phyloP scores from a whole-genome alignment of 2,797 vertebrate species.

The Emydoidea blandingii region DNA sequence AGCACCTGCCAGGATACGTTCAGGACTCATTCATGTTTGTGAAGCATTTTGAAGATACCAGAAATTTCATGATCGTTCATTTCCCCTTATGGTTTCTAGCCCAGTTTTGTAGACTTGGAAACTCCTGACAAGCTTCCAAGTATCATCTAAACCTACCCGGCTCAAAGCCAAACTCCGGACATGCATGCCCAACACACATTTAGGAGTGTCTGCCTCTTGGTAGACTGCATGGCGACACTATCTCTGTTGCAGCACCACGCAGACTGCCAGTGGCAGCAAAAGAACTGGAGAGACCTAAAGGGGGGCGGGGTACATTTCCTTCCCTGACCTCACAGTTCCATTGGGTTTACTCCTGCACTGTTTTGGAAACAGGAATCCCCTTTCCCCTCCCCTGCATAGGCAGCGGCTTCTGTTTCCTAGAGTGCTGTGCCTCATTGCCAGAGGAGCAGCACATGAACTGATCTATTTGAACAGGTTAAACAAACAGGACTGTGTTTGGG shows the following conservation, averaged over 20 bases:
- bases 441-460: slow-evolving; percentile 67
- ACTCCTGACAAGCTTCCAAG: neutral
- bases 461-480: slow-evolving; percentile 94
- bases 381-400: neutral
- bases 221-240: neutral
- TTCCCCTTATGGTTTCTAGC: neutral
- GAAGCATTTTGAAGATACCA: fast-evolving
- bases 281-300: neutral
- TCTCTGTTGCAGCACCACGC: neutral
- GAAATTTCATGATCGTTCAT: neutral
- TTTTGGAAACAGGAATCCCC: slow-evolving; percentile 19
- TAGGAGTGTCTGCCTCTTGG: neutral
- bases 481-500: slow-evolving; percentile 89
- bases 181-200: fast-evolving
- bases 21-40: neutral
- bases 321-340: neutral
- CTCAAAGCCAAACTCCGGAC: neutral
- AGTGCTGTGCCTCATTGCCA: slow-evolving; percentile 63
- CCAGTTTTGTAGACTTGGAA: neutral
- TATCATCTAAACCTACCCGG: neutral
- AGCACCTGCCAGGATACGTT: neutral
- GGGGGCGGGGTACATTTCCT: neutral
- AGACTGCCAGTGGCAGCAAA: neutral
- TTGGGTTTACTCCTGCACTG: fast-evolving
- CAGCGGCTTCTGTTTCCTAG: slow-evolving; percentile 36